Percentiles rank a stretch among this genome's conserved stretches.
These are phyloP conservation scores for Corythornis leucogaster DNA, from an alignment of 2,797 vertebrate genomes.

Conservation along the genomic window DNA sequence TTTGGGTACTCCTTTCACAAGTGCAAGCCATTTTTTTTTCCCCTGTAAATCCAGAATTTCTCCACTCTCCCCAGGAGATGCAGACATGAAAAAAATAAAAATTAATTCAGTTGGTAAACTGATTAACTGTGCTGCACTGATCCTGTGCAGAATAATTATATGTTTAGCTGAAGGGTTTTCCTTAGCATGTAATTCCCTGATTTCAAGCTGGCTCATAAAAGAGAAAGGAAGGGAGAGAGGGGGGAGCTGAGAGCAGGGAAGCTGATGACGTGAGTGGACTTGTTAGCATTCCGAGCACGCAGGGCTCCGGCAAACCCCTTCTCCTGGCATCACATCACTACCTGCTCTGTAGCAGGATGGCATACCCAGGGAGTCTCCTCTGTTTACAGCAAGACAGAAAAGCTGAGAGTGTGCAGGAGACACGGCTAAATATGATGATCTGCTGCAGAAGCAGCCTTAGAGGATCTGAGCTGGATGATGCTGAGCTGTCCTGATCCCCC, in stretches of 20 bases:
- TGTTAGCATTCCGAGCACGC: slow-evolving; percentile 71
- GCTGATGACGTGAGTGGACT: slow-evolving; percentile 64
- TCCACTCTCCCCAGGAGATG: slow-evolving; percentile 39
- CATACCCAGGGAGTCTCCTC: slow-evolving; percentile 53
- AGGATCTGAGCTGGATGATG: background rate
- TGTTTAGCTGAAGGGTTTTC: slow-evolving; percentile 77
- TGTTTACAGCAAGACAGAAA: background rate
- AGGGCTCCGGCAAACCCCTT: slow-evolving; percentile 65
- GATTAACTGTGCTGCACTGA: slow-evolving; percentile 73
- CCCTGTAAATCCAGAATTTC: slow-evolving; percentile 26
- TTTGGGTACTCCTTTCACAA: slow-evolving; percentile 38
- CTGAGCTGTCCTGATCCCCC: background rate
- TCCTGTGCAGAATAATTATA: slow-evolving; percentile 78
- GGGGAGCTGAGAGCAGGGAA: slow-evolving; percentile 43
- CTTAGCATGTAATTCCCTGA: slow-evolving; percentile 77
- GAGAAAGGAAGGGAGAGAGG: slow-evolving; percentile 42
- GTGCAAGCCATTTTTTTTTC: background rate
- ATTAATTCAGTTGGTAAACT: slow-evolving; percentile 72
- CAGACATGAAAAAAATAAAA: slow-evolving; percentile 62
- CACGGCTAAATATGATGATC: background rate
- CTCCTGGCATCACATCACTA: slow-evolving; percentile 65
- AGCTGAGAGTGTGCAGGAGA: background rate
- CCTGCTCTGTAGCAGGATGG: slow-evolving; percentile 63
- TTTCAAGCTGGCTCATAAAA: slow-evolving; percentile 75
- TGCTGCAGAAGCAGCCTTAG: background rate